Base-by-base conservation (phyloP, 2,113 vertebrate genomes). In the Mionectes macconnelli region DNA sequence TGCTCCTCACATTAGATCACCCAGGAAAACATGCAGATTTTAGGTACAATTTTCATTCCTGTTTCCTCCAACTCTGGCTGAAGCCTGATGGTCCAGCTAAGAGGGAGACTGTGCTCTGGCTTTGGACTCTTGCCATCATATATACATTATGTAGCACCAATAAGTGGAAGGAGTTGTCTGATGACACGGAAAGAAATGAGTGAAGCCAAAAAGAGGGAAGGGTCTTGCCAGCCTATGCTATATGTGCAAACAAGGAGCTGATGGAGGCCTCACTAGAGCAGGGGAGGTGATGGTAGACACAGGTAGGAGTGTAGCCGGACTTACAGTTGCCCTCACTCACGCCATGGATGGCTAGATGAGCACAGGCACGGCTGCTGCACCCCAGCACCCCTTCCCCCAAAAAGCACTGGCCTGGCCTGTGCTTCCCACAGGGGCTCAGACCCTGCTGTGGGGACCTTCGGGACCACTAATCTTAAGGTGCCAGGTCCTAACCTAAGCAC, bases 11-110 rank as follows among this genome's bases (percentile, higher is more conserved):
- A 93, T 74, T 44, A 7, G 49, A 90, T 53, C 77, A 94, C 22
- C 69, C 75, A 91, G 74, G 78, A 87, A 93, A 96, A 90, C 73
- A 83, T 8, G 37, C 69, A 90, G 67, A 66, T 70, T 95, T 95
- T 56, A 68, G 90, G 93, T 47, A 45, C 49, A 55, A 63, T 83
- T 92, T 89, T 94, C 66, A 57, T 22, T 45, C 40, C 66, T 23
- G 6, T 66, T 55, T 90, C 44, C n/a, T 59, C 21, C 56, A 90
- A 11, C 33, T 78, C 60, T 19, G 44, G 39, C n/a, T 86, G 75
- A 89, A 78, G 44, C 45, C 56, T 63, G 24, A 84, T 53, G 55
- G 25, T 69, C 23, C 4, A 3, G 21, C 55, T 93, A 74, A 80
- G 72, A 90, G 40, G 2, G 12, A 23, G 14, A 9, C 24, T 52